phyloP scores from a whole-genome alignment of 1,140 invertebrate species.

The Philopotamus ludificatus region DNA sequence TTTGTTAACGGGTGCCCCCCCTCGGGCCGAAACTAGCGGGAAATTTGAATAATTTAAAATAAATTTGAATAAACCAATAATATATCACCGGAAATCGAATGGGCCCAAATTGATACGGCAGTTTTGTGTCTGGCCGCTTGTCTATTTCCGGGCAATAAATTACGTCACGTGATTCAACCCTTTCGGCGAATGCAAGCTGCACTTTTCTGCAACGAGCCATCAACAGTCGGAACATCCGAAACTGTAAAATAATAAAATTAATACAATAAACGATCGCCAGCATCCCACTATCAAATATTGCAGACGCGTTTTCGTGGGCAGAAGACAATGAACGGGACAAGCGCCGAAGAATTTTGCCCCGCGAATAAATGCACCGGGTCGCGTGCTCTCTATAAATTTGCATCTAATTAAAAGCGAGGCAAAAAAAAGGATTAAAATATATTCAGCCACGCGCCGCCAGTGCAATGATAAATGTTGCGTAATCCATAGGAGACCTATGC shows the following conservation, averaged over 20 bases:
- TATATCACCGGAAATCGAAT: constrained; percentile 36
- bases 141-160: constrained; percentile 4
- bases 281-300: no score
- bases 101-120: constrained; percentile 27
- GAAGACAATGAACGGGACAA: no score
- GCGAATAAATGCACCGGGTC: no score
- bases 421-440: not conserved
- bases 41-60: constrained; percentile 32
- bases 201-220: no score
- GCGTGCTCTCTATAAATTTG: no score
- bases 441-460: not conserved
- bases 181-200: not conserved
- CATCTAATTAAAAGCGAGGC: no score
- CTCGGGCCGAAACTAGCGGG: constrained; percentile 15
- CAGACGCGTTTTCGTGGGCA: no score
- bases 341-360: no score
- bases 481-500: constrained; percentile 28
- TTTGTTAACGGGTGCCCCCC: not conserved
- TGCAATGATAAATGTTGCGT: not conserved
- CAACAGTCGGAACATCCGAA: no score
- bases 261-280: no score
- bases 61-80: constrained; percentile 39
- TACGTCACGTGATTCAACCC: not conserved
- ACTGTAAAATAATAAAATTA: no score
- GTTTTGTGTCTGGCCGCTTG: not conserved